Base-by-base conservation (phyloP, 2,797 vertebrate genomes). In the Acipenser oxyrinchus region DNA sequence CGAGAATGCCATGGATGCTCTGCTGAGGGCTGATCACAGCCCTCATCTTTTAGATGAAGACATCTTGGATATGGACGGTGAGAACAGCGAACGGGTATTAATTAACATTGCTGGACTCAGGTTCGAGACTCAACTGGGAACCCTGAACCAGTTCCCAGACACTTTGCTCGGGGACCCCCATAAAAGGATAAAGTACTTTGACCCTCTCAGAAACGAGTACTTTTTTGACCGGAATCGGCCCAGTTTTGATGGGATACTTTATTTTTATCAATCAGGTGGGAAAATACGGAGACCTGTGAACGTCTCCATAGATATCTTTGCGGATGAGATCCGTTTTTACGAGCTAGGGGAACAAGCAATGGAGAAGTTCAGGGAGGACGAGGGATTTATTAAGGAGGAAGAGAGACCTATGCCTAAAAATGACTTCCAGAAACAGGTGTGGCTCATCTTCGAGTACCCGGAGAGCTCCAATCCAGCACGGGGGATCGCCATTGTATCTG, bases 391-490 rank as follows among this genome's bases (percentile, higher is more conserved):
- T 3, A 90, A 92, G 23, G 96, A 99, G 13, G 92, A 96, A 73
- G 93, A 98, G 72, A 93, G 93, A 69, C 94, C 94, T 0, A 81
- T 98, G 77, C 96, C 96, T 0, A 76, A 81, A 71, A 90, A 90
- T 0, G 93, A 94, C 76, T 96, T 98, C 77, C 96, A 98, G 79
- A 93, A 95, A 62, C 96, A 98, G 76, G 93, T 98, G n/a, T 98
- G 96, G 96, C 92, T 99, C 11, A 93, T 99, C 49, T 99, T 99
- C 6, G 95, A 99, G 74, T 97, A 98, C 13, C 96, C 96, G 0
- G 96, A 99, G 71, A 98, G 95, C 75, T 98, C 95, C 0, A 90
- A 89, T 13, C 90, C 96, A 0, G 96, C 96, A 0, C 86, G 96
- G 1, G 94, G 91, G 71, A 94, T 97, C 6, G 96, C 96, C 76